Evolutionary conservation across 2,113 vertebrate species (phyloP), one percentile per base, ranked within the genome.

Genomic region (Peromyscus maniculatus): DNA sequence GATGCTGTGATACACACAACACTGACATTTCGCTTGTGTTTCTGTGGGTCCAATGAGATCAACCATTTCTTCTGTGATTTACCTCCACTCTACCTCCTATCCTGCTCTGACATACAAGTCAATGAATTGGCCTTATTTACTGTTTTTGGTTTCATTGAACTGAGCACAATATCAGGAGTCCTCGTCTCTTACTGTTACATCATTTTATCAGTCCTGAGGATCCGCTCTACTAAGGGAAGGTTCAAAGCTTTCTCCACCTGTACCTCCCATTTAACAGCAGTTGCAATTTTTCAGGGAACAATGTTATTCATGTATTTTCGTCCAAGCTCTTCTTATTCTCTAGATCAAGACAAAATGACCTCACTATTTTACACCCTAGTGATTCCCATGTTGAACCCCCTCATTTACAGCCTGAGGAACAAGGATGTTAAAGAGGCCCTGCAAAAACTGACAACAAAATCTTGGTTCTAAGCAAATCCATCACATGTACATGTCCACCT

Each of bases 31-130:
- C 26, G 2, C 15, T 89, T 89, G 26, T 72, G 93, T 43, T 97
- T 96, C 33, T 97, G 93, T 92, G 89, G 77, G 15, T 95, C 95
- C 1, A 92, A 97, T 31, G 87, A 96, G 46, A 95, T 97, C 21
- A 97, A 98, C n/a, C 94, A 97, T 46, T 98, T 97, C 43, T 98
- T 97, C 62, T 98, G 98, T 66, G 97, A 98, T 79, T 4, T 95
- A 0, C 66, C 97, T 43, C 96, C 97, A 7, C 91, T 98, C 9
- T 28, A 91, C 0, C 36, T 87, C 2, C 87, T 97, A 0, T 92
- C 92, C 0, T 97, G 97, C 19, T 90, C 87, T 26, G 95, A 97
- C 15, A 97, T n/a, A 1, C 79, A 91, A 2, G n/a, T 96, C 24
- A 93, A 80, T 71, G 92, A 97, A 33, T 11, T 92, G 8, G 79